These are phyloP conservation scores for Neomorphus geoffroyi DNA, from an alignment of 2,797 vertebrate genomes.

Conservation along the genomic window DNA sequence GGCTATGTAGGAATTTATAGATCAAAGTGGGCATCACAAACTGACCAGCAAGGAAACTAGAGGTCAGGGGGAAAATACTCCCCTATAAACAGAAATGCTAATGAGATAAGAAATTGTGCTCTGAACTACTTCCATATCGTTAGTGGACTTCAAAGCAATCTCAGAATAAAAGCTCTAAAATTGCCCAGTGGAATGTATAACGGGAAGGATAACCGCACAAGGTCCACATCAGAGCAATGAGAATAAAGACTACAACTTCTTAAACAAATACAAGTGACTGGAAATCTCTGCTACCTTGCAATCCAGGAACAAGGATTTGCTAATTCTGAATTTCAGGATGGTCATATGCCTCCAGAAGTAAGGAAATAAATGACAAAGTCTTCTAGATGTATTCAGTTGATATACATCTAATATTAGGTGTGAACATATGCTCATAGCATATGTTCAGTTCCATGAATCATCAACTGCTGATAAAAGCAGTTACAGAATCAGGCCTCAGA, in stretches of 20 bases:
- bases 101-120: neutral
- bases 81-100: neutral
- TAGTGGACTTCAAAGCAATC: neutral
- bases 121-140: neutral
- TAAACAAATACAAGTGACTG: neutral
- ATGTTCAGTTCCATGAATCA: neutral
- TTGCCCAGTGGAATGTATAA: neutral
- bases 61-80: neutral
- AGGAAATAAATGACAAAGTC: neutral
- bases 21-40: neutral
- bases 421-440: neutral
- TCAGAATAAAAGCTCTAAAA: neutral
- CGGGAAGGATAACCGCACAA: neutral
- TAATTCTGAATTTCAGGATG: neutral
- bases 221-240: neutral
- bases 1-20: neutral
- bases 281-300: neutral
- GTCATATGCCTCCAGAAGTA: neutral
- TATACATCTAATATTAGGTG: neutral
- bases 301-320: neutral
- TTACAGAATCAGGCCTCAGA: neutral
- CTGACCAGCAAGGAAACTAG: neutral
- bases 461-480: neutral
- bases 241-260: neutral
- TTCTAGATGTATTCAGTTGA: neutral